Evolutionary conservation across 2,888 invertebrate species (phyloP).

Genomic region (Bombylius major): DNA sequence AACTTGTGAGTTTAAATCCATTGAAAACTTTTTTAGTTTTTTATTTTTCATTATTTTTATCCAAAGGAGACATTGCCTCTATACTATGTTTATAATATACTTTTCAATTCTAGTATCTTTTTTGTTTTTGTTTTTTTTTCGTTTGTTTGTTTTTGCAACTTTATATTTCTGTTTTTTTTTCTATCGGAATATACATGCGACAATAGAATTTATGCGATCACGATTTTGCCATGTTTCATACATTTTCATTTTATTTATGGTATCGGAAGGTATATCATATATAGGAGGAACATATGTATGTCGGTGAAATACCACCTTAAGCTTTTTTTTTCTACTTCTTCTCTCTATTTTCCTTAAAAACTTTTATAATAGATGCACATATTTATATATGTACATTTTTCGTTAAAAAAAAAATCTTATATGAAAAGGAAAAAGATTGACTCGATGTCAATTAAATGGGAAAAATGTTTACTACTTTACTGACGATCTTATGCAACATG

Average conservation of each 20-base stretch:
- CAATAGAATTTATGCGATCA: slow-evolving; percentile 22
- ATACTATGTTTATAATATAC: too few relatives aligned
- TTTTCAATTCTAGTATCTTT: too few relatives aligned
- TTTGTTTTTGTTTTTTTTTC: too few relatives aligned
- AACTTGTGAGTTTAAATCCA: too few relatives aligned
- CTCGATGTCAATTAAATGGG: background rate
- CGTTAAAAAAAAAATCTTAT: background rate
- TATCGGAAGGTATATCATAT: slow-evolving; percentile 16
- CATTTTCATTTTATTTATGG: slow-evolving; percentile 20
- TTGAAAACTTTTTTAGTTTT: too few relatives aligned
- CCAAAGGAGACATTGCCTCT: too few relatives aligned
- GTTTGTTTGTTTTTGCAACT: background rate
- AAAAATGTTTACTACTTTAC: background rate
- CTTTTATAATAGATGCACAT: too few relatives aligned
- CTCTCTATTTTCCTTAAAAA: too few relatives aligned
- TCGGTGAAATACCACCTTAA: background rate
- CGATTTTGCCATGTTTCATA: slow-evolving; percentile 22
- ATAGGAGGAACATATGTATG: slow-evolving; percentile 11
- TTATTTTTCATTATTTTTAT: too few relatives aligned
- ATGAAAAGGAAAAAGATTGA: background rate
- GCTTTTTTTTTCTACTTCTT: too few relatives aligned
- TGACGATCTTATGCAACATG: background rate
- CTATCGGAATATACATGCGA: slow-evolving; percentile 18
- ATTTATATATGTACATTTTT: too few relatives aligned
- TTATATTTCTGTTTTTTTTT: background rate